A percentile compares a stretch with the other conserved stretches of the same genome.
phyloP scores from a whole-genome alignment of 1,140 invertebrate species.

The Eurosta solidaginis region DNA sequence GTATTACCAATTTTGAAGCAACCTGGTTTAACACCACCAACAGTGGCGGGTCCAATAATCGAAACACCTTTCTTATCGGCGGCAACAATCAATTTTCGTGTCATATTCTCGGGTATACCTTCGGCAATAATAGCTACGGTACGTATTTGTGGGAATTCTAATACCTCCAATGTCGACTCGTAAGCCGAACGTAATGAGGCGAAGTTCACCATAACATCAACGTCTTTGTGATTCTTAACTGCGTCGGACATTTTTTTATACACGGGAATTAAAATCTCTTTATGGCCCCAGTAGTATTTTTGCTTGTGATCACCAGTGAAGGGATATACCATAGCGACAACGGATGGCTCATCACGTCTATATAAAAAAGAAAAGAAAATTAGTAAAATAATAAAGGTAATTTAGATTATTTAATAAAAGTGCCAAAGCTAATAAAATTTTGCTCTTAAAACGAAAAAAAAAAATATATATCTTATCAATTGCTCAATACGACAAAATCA shows the following conservation, averaged over 20 bases:
- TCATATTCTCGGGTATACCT: conserved; percentile 98
- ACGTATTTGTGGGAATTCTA: conserved; percentile 90
- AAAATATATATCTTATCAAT: too few relatives aligned
- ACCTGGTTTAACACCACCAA: conserved; percentile 97
- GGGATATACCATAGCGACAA: conserved; percentile 97
- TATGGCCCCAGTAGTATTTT: conserved; percentile 99
- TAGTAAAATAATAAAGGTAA: not conserved
- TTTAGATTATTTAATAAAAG: not conserved
- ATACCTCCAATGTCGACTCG: conserved; percentile 90
- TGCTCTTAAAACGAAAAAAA: too few relatives aligned
- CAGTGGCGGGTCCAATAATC: conserved; percentile 97
- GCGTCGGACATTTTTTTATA: conserved; percentile 98
- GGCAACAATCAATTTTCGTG: conserved; percentile 88
- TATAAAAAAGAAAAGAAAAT: conserved; percentile 82
- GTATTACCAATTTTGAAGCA: conserved; percentile 99
- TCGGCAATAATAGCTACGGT: conserved; percentile 99
- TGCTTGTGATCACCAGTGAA: conserved; percentile 99
- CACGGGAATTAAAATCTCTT: conserved; percentile 91
- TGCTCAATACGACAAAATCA: too few relatives aligned
- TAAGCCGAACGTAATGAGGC: conserved; percentile 97
- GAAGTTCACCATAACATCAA: conserved; percentile 98
- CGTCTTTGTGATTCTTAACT: conserved; percentile 92
- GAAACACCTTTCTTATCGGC: conserved; percentile 80
- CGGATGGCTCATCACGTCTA: conserved; percentile 81
- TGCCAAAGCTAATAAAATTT: too few relatives aligned